These are phyloP conservation scores for Torymus texanus DNA, from an alignment of 2,888 invertebrate species.

Conservation along the genomic window DNA sequence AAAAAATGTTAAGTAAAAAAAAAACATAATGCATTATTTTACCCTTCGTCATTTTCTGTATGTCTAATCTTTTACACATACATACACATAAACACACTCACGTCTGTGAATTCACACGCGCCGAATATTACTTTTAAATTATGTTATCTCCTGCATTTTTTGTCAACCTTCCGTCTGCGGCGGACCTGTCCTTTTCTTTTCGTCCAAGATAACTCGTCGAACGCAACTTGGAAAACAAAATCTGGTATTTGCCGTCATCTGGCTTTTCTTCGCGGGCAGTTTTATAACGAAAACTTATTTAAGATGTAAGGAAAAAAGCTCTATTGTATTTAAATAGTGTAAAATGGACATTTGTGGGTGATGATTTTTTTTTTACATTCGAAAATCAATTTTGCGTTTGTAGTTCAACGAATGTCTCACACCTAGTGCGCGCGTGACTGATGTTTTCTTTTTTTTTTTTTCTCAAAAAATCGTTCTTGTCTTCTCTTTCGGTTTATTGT, in stretches of 20 bases:
- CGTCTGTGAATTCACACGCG: conserved; percentile 29
- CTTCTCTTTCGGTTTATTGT: conserved; percentile 57
- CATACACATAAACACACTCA: background rate
- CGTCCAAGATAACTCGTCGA: conserved; percentile 68
- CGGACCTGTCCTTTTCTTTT: conserved; percentile 65
- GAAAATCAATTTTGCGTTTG: conserved; percentile 74
- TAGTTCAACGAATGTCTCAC: conserved; percentile 75
- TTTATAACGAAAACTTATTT: conserved; percentile 74
- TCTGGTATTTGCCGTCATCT: conserved; percentile 71
- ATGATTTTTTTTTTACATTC: conserved; percentile 72
- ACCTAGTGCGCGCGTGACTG: conserved; percentile 74
- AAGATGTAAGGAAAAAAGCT: conserved; percentile 73
- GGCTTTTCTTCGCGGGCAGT: conserved; percentile 71
- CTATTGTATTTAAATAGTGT: conserved; percentile 76
- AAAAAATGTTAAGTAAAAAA: conserved; percentile 47
- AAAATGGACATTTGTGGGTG: conserved; percentile 74
- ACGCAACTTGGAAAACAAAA: conserved; percentile 54
- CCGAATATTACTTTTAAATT: conserved; percentile 31
- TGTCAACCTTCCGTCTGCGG: conserved; percentile 54
- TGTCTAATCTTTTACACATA: conserved; percentile 48
- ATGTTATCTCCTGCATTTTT: conserved; percentile 42
- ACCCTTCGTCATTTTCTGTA: conserved; percentile 44
- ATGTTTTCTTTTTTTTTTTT: conserved; percentile 68
- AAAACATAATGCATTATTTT: conserved; percentile 48
- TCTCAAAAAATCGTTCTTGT: conserved; percentile 53